Base-by-base conservation (phyloP, 2,797 vertebrate species). In the Meda fulgida region DNA sequence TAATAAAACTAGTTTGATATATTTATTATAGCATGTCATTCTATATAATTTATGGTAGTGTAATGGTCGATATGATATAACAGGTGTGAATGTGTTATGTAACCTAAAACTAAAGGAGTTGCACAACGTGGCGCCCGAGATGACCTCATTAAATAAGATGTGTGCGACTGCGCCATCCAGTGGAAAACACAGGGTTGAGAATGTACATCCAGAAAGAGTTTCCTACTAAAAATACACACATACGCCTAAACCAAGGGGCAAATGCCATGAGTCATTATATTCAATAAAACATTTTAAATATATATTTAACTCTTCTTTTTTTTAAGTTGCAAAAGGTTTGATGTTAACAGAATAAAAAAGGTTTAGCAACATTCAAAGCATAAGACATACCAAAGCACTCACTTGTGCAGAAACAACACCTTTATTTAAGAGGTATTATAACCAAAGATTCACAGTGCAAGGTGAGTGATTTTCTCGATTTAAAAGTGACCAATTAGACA, bases 391-490 rank as follows among this genome's bases (percentile, higher is more conserved):
- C 26, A 69, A 43, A 67, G 11, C n/a, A 21, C 26, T 34, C 31
- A 55, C n/a, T 5, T 43, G n/a, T 55, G 34, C 60, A 77, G n/a
- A 84, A 73, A 65, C 46, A 73, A 67, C 53, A 67, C 23, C 29
- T 83, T 83, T 83, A 83, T 83, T 83, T 18, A 55, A 58, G 19
- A 70, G 63, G 65, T 29, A 77, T 83, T 48, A 76, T 26, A 23
- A 66, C 40, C 55, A 70, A 48, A 51, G 38, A 83, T 83, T 83
- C 71, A 83, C 81, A 83, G 60, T 66, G 73, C 48, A 77, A 78
- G 13, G 48, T 31, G 26, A 69, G 36, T 69, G 78, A 79, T 48
- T 23, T 58, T 7, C 40, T 73, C 29, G n/a, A 38, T 36, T 38
- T 77, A 38, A 77, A 77, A 18, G 75, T 77, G 51, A 77, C 31